Percentiles rank a stretch among this genome's conserved stretches.
These are phyloP conservation scores for Meteorus sp. DNA, from an alignment of 1,140 invertebrate genomes.

Conservation along the genomic window DNA sequence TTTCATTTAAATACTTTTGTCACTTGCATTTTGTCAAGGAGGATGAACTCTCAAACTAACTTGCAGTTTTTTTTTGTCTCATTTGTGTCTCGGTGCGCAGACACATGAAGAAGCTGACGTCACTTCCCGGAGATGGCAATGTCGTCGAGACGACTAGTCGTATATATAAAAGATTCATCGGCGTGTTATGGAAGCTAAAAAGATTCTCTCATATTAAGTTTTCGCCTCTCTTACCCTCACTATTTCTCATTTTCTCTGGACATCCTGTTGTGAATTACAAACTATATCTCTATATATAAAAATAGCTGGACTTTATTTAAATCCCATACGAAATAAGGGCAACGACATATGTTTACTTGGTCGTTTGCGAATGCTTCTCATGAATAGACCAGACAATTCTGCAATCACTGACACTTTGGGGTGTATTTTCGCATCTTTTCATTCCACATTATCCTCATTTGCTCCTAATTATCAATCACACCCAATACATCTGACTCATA, in stretches of 20 bases:
- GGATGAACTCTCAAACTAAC: no score
- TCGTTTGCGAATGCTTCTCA: conserved; percentile 12
- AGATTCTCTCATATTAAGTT: conserved; percentile 13
- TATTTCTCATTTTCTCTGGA: conserved; percentile 14
- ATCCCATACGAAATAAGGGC: conserved; percentile 52
- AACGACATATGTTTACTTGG: conserved; percentile 47
- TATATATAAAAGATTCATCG: neutral
- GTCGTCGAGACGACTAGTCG: neutral
- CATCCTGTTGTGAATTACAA: conserved; percentile 39
- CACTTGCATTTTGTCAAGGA: no score
- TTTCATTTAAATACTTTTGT: no score
- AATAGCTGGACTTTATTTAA: conserved; percentile 46
- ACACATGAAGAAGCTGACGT: conserved; percentile 33
- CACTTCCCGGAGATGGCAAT: conserved; percentile 36
- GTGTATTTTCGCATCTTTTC: no score
- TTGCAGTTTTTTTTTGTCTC: no score
- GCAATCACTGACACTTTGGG: no score
- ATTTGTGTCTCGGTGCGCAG: no score
- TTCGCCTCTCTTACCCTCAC: conserved; percentile 21
- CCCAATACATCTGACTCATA: no score
- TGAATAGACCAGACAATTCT: no score
- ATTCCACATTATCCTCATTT: no score
- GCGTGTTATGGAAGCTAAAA: conserved; percentile 31
- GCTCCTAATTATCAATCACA: no score
- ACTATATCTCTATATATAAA: no score